These are phyloP conservation scores for Silurus glanis DNA, from an alignment of 2,113 vertebrate genomes.

Conservation along the genomic window DNA sequence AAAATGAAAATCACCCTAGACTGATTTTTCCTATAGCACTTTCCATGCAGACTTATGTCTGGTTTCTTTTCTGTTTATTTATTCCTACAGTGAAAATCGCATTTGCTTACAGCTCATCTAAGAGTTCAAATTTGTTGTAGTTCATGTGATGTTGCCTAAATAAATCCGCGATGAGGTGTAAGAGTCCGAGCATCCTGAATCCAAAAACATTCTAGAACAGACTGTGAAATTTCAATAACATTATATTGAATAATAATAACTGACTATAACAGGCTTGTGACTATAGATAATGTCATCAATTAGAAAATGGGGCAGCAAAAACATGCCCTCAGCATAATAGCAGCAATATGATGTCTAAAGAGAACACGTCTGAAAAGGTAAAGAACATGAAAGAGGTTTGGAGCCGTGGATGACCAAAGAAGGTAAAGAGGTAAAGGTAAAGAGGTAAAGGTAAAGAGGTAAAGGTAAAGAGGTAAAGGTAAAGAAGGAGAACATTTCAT, in stretches of 20 bases:
- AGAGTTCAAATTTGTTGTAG: neutral
- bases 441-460: too few relatives aligned
- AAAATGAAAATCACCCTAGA: neutral
- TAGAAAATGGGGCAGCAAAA: neutral
- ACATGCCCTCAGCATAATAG: neutral
- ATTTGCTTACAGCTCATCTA: neutral
- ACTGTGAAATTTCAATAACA: neutral
- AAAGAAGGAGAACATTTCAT: neutral
- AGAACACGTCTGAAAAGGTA: neutral
- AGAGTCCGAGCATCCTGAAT: neutral
- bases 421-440: too few relatives aligned
- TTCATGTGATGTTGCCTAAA: neutral
- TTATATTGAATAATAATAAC: too few relatives aligned
- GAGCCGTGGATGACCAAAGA: too few relatives aligned
- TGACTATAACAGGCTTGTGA: neutral
- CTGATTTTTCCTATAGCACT: neutral
- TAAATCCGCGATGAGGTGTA: neutral
- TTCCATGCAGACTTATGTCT: neutral
- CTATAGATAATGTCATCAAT: neutral
- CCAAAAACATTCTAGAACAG: neutral
- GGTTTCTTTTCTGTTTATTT: neutral
- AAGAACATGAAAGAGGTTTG: too few relatives aligned
- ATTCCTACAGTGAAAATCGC: neutral
- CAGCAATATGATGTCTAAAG: neutral
- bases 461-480: neutral